Conservation (phyloP, 2,888 invertebrate genomes). For the Protonemura montana region DNA sequence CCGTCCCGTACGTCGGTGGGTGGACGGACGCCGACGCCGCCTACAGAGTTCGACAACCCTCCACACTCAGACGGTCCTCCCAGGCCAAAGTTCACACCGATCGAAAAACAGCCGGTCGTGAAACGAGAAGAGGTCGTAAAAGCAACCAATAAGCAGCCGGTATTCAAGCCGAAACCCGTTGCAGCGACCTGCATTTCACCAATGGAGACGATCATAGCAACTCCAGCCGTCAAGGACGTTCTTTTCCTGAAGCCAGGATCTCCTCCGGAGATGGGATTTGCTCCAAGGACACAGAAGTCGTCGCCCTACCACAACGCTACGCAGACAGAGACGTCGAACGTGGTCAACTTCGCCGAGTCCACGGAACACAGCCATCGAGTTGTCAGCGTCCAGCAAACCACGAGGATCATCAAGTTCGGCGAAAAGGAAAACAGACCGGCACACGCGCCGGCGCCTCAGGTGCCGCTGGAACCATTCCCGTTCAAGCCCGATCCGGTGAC, state of each 20-base stretch:
- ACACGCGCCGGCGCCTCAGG: slow-evolving; percentile 47
- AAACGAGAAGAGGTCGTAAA: slow-evolving; percentile 58
- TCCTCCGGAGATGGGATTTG: slow-evolving; percentile 67
- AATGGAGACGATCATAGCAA: slow-evolving; percentile 55
- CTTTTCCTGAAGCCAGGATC: slow-evolving; percentile 64
- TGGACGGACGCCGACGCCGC: slow-evolving; percentile 64
- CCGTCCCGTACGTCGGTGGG: slow-evolving; percentile 58
- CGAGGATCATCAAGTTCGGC: slow-evolving; percentile 72
- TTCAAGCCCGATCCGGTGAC: slow-evolving; percentile 59
- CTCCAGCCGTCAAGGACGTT: slow-evolving; percentile 53
- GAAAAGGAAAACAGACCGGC: slow-evolving; percentile 56
- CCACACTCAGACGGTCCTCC: slow-evolving; percentile 59
- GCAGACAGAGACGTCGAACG: slow-evolving; percentile 73
- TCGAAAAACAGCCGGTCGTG: slow-evolving; percentile 59
- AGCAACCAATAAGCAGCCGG: slow-evolving; percentile 57
- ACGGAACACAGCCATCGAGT: slow-evolving; percentile 68
- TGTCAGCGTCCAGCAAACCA: slow-evolving; percentile 73
- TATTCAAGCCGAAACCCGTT: slow-evolving; percentile 65
- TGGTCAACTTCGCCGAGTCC: slow-evolving; percentile 75
- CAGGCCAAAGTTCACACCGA: slow-evolving; percentile 68
- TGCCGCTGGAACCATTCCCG: slow-evolving; percentile 60
- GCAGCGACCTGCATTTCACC: slow-evolving; percentile 56
- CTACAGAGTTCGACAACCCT: slow-evolving; percentile 66
- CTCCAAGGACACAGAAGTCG: slow-evolving; percentile 65
- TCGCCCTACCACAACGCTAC: slow-evolving; percentile 68